Evolutionary conservation across 2,888 invertebrate genomes (phyloP), one percentile per base, ranked within the genome.

Genomic region (Stenichneumon culpator): DNA sequence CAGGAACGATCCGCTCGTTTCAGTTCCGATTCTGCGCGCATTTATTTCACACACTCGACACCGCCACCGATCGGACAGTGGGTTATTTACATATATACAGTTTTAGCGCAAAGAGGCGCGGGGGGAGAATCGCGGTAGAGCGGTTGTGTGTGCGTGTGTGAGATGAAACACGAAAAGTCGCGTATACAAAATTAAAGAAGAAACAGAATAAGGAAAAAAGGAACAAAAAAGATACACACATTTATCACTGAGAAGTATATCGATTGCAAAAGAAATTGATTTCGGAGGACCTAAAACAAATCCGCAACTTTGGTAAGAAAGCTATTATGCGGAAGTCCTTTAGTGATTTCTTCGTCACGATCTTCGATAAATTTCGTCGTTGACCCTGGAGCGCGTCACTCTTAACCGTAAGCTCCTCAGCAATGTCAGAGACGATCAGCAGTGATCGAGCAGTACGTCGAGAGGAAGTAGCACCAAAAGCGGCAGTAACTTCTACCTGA

Each of bases 331-430:
- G 19, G 36, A 57, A 57, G 11, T 3, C 4, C 11, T 57, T 57
- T 67, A 4, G 25, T 68, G 36, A 68, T 68, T 44, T 57, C 57
- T 22, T 22, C 39, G 36, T 22, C 25, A 39, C 54, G 57, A 39
- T 57, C 22, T 28, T 54, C 32, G 19, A 6, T 60, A 36, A 68
- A 69, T 63, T 22, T 69, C 65, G 73, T 77, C 65, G 67, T 63
- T 70, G 63, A 82, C 84, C 83, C 70, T 77, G 84, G 74, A 80
- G 85, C 78, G 84, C 73, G 82, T 89, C 87, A 22, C 36, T 16
- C 44, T 70, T 36, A 14, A 69, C 25, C 19, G 47, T 32, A 32
- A 14, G 63, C 3, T 44, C 67, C 39, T 50, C 19, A 70, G 82
- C 82, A 68, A 85, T 85, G 79, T 77, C 77, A 72, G 68, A 79